Base-by-base conservation (phyloP, 2,113 vertebrate species). In the Scytalopus superciliaris region DNA sequence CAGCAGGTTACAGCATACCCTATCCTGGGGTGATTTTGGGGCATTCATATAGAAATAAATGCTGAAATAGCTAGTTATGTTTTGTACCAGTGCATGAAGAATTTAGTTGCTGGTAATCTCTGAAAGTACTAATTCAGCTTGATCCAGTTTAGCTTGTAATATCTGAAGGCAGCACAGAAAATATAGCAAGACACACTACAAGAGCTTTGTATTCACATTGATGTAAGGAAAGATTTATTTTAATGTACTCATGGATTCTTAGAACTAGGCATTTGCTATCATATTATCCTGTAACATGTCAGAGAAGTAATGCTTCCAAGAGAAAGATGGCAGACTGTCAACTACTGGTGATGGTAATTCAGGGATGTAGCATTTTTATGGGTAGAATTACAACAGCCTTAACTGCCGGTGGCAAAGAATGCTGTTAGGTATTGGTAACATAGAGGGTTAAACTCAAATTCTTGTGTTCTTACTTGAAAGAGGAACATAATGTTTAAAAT, bases 161-260 rank as follows among this genome's bases (percentile, higher is more conserved):
- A 80, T 69, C n/a, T 50, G 50, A 85, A 84, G 80, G 35, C 25
- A 92, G 45, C 56, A 53, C 35, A 72, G 62, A 79, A 87, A 87
- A 87, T 72, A 76, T 2, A 79, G 50, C 62, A 80, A 93, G 85
- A 50, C 14, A 64, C 42, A 35, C 12, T 87, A 39, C 64, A 91
- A 89, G 69, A 67, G 68, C 55, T 95, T 91, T 89, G 30, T 91
- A 42, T 87, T 74, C 87, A 62, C 33, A 42, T 6, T 84, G 84
- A 67, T 87, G 60, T 66, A 83, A 88, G 16, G 66, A 66, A 84
- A 94, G 75, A 69, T 86, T 90, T 93, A 76, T 94, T 88, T 88
- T 84, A 59, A 90, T 70, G 42, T 86, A 47, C 64, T 86, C 3
- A 1, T 39, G 76, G 37, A 57, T 90, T 70, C 90, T 77, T 77